Percentiles rank a stretch among this genome's conserved stretches.
phyloP scores from a whole-genome alignment of 2,888 invertebrate species.

The Ganaspis brasiliensis region DNA sequence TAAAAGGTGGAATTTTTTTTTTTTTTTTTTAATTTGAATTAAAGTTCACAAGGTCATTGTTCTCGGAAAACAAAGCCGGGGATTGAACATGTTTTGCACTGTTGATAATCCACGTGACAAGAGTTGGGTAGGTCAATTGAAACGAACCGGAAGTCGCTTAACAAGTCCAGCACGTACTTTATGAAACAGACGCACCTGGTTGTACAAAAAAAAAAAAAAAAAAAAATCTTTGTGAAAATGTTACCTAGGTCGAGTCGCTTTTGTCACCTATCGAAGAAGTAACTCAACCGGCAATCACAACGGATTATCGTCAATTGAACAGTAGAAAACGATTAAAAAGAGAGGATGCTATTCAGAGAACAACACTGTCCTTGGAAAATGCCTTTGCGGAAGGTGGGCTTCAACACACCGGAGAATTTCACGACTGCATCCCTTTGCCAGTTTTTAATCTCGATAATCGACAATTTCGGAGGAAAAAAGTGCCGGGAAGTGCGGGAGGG shows the following conservation, averaged over 20 bases:
- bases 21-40: too few relatives aligned
- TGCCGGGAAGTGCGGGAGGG: neutral
- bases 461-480: neutral
- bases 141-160: constrained; percentile 43
- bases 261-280: constrained; percentile 52
- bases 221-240: constrained; percentile 39
- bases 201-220: constrained; percentile 14
- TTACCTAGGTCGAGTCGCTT: constrained; percentile 55
- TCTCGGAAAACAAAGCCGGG: too few relatives aligned
- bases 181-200: constrained; percentile 21
- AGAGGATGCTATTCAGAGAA: constrained; percentile 71
- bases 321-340: constrained; percentile 69
- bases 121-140: neutral
- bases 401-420: constrained; percentile 79
- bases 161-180: constrained; percentile 31
- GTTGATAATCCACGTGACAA: neutral
- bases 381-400: constrained; percentile 65
- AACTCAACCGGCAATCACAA: constrained; percentile 61
- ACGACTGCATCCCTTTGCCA: constrained; percentile 77
- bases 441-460: constrained; percentile 58
- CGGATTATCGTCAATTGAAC: constrained; percentile 67
- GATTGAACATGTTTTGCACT: neutral
- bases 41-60: too few relatives aligned
- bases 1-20: too few relatives aligned
- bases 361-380: constrained; percentile 66